Evolutionary conservation across 2,113 vertebrate genomes (phyloP), one percentile per base, ranked within the genome.

Genomic region (Urocynchramus pylzowi): DNA sequence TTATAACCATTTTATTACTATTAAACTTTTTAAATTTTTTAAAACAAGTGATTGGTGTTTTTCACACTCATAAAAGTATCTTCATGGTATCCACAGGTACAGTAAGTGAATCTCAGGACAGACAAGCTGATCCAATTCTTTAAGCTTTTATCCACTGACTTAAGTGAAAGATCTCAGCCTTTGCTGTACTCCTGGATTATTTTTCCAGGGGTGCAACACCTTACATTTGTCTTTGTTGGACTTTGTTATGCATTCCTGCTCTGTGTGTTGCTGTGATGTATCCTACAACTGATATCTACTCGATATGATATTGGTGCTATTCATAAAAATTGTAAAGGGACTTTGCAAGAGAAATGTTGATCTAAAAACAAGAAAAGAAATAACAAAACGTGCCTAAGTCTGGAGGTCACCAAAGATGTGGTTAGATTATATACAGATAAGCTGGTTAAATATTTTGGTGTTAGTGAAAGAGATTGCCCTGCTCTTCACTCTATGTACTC

Each of bases 51-150:
- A n/a, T n/a, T n/a, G n/a, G n/a, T n/a, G n/a, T n/a, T n/a, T n/a
- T n/a, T n/a, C n/a, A n/a, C n/a, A n/a, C n/a, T n/a, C 1, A 0
- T 49, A 19, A 9, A 49, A 60, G 37, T 61, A 26, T n/a, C 21
- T 61, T 49, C 53, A n/a, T 56, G 35, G 53, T 60, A 61, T 70
- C 67, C 85, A 28, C 27, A 86, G 35, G 49, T 30, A 54, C 1
- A 2, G 20, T 39, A 22, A 42, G 16, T 42, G 52, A 87, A 47
- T 84, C 81, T 84, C 53, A 77, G 78, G 45, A 84, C 23, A 81
- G 59, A 68, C 28, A 69, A 54, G 22, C 19, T 73, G 26, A 49
- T 64, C 49, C 64, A 69, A 22, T 11, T 57, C 57, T 73, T 77
- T 45, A 49, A 41, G 37, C 22, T 75, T 80, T 80, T 50, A 41